Base-by-base conservation (phyloP, 2,888 invertebrate genomes). In the Drosophila mettleri region DNA sequence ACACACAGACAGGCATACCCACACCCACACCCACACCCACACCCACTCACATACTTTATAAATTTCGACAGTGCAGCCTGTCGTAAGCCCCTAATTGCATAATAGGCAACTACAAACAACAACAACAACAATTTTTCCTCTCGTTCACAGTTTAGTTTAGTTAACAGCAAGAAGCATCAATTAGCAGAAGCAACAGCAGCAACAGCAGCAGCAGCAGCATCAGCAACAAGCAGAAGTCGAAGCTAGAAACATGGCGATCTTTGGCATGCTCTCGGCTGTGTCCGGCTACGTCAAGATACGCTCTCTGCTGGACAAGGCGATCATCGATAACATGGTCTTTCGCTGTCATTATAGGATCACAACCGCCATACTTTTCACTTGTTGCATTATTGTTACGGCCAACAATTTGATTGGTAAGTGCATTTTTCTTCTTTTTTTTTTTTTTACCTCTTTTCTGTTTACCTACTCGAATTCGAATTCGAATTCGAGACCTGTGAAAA, bases 241-340 rank as follows among this genome's bases (percentile, higher is more conserved):
- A 53, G 34, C 12, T 62, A 55, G 10, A 72, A 91, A 76, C 58
- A 97, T 97, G 97, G 95, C 96, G 90, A 94, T 97, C 76, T 95
- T 96, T 91, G 96, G 96, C 75, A 94, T 97, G 94, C 95, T 96
- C 81, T 97, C 97, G 90, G 96, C 97, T 84, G 96, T 97, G 86
- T 97, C 97, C 94, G 96, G 97, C 93, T 97, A 97, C 92, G 95
- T 97, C 87, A 97, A 97, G 94, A 96, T 97, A 92, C 96, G 97
- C 92, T 96, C 96, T 94, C 94, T 97, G 82, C 94, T 96, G 91
- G 97, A 97, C 94, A 97, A 96, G 92, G 97, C 97, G 69, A 94
- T 96, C 84, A 97, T 97, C 89, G 97, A 97, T 93, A 97, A 97
- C 92, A 95, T 96, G 95, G 95, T 97, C 69, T 97, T 97, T 93